Evolutionary conservation across 2,888 invertebrate genomes (phyloP).

Genomic region (Nomada ferruginata): DNA sequence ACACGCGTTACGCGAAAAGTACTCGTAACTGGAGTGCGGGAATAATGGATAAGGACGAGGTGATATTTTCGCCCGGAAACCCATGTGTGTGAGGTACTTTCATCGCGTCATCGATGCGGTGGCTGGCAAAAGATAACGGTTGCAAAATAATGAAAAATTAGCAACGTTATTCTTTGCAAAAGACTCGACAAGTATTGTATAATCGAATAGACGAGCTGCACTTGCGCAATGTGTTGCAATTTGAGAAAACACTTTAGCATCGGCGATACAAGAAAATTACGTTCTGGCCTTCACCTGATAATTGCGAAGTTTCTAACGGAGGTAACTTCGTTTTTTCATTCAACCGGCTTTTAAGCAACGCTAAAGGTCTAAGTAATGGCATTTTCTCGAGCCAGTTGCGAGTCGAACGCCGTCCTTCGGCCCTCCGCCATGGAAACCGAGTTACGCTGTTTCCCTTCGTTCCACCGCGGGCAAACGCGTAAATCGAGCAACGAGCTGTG

Average conservation of each 20-base stretch:
- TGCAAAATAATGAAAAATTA: too few species aligned
- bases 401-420: not conserved
- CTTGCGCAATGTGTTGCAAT: too few species aligned
- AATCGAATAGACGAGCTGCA: too few species aligned
- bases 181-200: too few species aligned
- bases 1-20: slow-evolving; percentile 32
- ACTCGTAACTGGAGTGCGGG: slow-evolving; percentile 38
- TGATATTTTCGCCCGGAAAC: slow-evolving; percentile 26
- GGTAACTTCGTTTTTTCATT: slow-evolving; percentile 34
- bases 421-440: not conserved
- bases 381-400: slow-evolving; percentile 6
- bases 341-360: slow-evolving; percentile 18
- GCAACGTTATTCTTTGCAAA: too few species aligned
- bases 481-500: not conserved
- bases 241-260: too few species aligned
- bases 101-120: too few species aligned
- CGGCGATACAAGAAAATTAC: too few species aligned
- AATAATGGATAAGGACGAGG: slow-evolving; percentile 51
- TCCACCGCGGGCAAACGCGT: not conserved
- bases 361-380: slow-evolving; percentile 7
- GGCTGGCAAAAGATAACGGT: too few species aligned
- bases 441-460: not conserved
- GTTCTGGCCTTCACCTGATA: slow-evolving; percentile 4
- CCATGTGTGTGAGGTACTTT: too few species aligned
- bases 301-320: not conserved